Evolutionary conservation across 2,113 vertebrate genomes (phyloP), one percentile per base, ranked within the genome.

Genomic region (Antigone vipio): DNA sequence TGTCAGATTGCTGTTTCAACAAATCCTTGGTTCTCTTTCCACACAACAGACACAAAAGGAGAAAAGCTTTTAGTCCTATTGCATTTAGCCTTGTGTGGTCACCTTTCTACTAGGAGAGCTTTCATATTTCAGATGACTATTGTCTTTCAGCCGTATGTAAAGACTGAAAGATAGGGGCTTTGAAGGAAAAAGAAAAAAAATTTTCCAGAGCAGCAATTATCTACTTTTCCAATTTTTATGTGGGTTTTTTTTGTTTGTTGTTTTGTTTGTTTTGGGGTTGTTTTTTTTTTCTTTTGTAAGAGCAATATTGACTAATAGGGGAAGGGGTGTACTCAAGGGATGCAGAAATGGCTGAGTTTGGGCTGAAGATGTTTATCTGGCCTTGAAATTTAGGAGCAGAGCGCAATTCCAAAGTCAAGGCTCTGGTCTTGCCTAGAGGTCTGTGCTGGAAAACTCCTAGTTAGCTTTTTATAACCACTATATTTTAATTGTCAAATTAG

Each of bases 351-450:
- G 6, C 58, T 75, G 52, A 50, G 20, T 78, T 50, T 60, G 26
- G 20, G 9, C 62, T 73, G 59, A 40, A 76, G 40, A 35, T 63
- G 4, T 68, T 92, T 72, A 34, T 10, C 34, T 85, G 60, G 40
- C 32, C 40, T 29, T 92, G 58, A 73, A 63, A 85, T 88, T 53
- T 21, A 47, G 45, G 62, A 82, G 67, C 34, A 59, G 44, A 88
- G 15, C 0, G 0, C 0, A 0, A 47, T 79, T 79, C n/a, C 71
- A 79, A 52, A 64, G 53, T 66, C 38, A 82, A 72, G 34, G 47
- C 66, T 74, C 21, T 85, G 62, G 6, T 92, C 53, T 90, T 68
- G 38, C 30, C 58, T 76, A 23, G 50, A 69, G 53, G 18, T 86
- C 45, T 91, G 14, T 69, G 23, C 30, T 86, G 55, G 20, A 68